Evolutionary conservation across 2,888 invertebrate genomes (phyloP).

Genomic region (Corbicula japonica): DNA sequence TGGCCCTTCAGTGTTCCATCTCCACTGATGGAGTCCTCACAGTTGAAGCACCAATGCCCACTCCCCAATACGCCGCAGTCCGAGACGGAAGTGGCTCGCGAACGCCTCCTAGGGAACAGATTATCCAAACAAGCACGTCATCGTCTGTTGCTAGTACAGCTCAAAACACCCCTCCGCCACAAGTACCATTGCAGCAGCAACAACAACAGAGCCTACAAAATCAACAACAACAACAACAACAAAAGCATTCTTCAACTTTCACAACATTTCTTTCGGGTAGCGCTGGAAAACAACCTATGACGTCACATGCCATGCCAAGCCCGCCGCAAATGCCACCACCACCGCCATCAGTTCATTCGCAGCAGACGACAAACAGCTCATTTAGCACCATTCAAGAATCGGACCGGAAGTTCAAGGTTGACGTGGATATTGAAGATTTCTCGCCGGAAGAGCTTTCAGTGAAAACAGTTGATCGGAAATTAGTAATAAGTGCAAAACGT

Average conservation of each 20-base stretch:
- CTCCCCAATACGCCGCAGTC: constrained; percentile 62
- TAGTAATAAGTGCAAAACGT: constrained; percentile 83
- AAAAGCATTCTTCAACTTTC: constrained; percentile 70
- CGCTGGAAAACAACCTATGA: constrained; percentile 35
- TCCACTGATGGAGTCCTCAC: constrained; percentile 81
- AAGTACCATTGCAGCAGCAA: constrained; percentile 32
- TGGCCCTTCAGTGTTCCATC: constrained; percentile 80
- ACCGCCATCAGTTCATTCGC: constrained; percentile 22
- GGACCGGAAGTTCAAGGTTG: constrained; percentile 80
- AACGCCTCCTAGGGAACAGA: constrained; percentile 49
- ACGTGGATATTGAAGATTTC: constrained; percentile 85
- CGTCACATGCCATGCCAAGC: constrained; percentile 33
- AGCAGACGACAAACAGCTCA: constrained; percentile 41
- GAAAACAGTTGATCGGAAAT: constrained; percentile 83
- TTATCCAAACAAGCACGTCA: constrained; percentile 62
- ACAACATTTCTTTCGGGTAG: constrained; percentile 72
- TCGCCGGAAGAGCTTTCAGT: constrained; percentile 85
- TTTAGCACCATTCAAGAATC: constrained; percentile 76
- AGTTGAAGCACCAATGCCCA: constrained; percentile 77
- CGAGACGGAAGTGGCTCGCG: constrained; percentile 50
- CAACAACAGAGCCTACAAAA: constrained; percentile 36
- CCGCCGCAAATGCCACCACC: constrained; percentile 28
- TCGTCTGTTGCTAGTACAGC: constrained; percentile 60
- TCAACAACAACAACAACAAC: constrained; percentile 36
- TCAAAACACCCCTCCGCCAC: constrained; percentile 69